phyloP scores from a whole-genome alignment of 2,888 invertebrate species.

The Hemicrepidius hirtus region DNA sequence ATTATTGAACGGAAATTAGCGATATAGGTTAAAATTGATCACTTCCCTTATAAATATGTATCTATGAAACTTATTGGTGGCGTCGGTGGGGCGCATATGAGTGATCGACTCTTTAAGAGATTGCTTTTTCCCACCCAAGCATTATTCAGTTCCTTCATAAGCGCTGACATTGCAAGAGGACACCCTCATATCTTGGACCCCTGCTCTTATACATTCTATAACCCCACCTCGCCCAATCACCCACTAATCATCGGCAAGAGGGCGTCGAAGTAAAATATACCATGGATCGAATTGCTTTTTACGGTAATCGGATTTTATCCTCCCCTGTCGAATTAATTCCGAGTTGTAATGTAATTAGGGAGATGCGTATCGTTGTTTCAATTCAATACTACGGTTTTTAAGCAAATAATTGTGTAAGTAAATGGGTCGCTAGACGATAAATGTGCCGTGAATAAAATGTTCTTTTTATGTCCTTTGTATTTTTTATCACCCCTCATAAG shows the following conservation, averaged over 20 bases:
- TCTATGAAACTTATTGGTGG: conserved; percentile 50
- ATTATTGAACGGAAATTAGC: conserved; percentile 13
- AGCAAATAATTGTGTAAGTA: conserved; percentile 44
- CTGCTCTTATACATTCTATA: conserved; percentile 49
- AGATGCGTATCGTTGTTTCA: conserved; percentile 51
- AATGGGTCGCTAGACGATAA: conserved; percentile 42
- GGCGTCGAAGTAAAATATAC: conserved; percentile 61
- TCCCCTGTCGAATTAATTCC: conserved; percentile 62
- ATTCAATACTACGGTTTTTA: conserved; percentile 43
- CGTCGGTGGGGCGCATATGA: conserved; percentile 60
- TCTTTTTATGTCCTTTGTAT: conserved; percentile 36
- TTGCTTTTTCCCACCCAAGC: conserved; percentile 66
- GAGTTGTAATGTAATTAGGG: conserved; percentile 60
- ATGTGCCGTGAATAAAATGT: conserved; percentile 46
- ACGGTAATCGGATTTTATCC: conserved; percentile 63
- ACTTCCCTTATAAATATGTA: conserved; percentile 56
- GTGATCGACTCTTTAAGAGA: conserved; percentile 69
- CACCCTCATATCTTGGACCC: conserved; percentile 54
- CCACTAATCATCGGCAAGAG: conserved; percentile 64
- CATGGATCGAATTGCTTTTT: conserved; percentile 64
- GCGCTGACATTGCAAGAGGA: conserved; percentile 64
- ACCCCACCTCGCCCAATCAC: conserved; percentile 55
- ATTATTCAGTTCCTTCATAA: conserved; percentile 67
- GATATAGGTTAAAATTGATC: conserved; percentile 44
- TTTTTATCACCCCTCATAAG: conserved; percentile 31